These are phyloP conservation scores for Aspidapion aeneum DNA, from an alignment of 2,888 invertebrate species.

Conservation along the genomic window DNA sequence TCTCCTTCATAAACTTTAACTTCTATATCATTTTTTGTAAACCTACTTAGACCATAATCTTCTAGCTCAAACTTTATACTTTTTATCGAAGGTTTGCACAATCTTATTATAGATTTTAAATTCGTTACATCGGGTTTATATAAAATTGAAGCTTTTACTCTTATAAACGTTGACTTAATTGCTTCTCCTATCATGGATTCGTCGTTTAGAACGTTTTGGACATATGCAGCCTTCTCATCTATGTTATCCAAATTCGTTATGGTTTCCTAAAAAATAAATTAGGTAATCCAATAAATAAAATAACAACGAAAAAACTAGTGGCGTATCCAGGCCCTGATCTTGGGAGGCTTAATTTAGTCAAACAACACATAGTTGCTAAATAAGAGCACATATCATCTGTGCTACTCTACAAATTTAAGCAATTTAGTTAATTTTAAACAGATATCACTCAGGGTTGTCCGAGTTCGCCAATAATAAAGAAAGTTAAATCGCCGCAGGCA, in stretches of 20 bases:
- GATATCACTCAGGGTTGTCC: too few species aligned
- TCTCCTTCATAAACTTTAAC: slow-evolving; percentile 68
- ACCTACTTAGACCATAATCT: slow-evolving; percentile 62
- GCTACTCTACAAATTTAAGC: too few species aligned
- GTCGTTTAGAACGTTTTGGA: neutral
- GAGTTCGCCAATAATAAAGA: too few species aligned
- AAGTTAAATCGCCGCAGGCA: too few species aligned
- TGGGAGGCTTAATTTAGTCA: too few species aligned
- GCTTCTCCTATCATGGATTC: neutral
- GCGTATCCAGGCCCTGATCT: too few species aligned
- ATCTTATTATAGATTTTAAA: slow-evolving; percentile 27
- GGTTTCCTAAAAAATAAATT: neutral
- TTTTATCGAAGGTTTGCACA: slow-evolving; percentile 26
- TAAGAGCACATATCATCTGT: too few species aligned
- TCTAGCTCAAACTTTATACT: slow-evolving; percentile 45
- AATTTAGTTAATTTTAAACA: too few species aligned
- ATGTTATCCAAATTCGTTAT: neutral
- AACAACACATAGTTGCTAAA: too few species aligned
- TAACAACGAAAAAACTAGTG: too few species aligned
- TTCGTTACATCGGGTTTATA: slow-evolving; percentile 28
- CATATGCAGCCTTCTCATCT: slow-evolving; percentile 8
- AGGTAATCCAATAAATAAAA: too few species aligned
- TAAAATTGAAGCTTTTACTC: slow-evolving; percentile 21
- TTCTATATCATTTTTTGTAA: slow-evolving; percentile 55
- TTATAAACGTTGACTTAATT: slow-evolving; percentile 1